Evolutionary conservation across 2,113 vertebrate genomes (phyloP), one percentile per base, ranked within the genome.

Genomic region (Aegotheles bennettii): DNA sequence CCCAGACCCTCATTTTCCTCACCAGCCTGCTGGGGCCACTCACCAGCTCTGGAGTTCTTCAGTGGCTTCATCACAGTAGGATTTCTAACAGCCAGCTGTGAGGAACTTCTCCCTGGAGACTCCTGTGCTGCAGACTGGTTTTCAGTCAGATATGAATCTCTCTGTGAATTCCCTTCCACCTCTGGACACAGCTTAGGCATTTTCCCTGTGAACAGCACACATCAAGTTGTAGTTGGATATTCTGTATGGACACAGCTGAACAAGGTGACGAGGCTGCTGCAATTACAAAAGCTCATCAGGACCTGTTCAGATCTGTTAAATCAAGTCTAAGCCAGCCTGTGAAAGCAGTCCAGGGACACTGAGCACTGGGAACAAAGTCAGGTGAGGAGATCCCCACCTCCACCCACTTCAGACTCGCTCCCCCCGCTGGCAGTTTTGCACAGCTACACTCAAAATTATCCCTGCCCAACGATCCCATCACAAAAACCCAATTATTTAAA

Each of bases 1-100:
- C 42, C 97, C 59, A 97, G 88, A 40, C 64, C 59, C 53, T 97
- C 97, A 16, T 73, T 82, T 73, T 97, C 97, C 53, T 97, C 97
- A 19, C 96, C 95, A 8, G 81, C 61, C 21, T 94, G 94, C 48
- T 61, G 59, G 42, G 67, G 42, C 8, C 35, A 36, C 79, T 97
- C 95, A 69, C 92, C 93, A 50, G 60, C 45, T 51, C 77, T 84
- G 61, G 16, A 14, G 42, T 5, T 84, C 74, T 61, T 87, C 0
- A 33, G 35, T 1, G 90, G 73, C 68, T 95, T 98, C 80, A 71
- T 26, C 6, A 16, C 12, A 9, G 65, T 3, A 45, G 88, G 87
- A 43, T n/a, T 93, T 74, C 65, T 91, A 60, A n/a, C 76, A 31
- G 87, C 59, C 51, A 59, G 24, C 82, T 84, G 96, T 48, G 74